phyloP scores from a whole-genome alignment of 2,797 vertebrate species.

The Gila robusta region DNA sequence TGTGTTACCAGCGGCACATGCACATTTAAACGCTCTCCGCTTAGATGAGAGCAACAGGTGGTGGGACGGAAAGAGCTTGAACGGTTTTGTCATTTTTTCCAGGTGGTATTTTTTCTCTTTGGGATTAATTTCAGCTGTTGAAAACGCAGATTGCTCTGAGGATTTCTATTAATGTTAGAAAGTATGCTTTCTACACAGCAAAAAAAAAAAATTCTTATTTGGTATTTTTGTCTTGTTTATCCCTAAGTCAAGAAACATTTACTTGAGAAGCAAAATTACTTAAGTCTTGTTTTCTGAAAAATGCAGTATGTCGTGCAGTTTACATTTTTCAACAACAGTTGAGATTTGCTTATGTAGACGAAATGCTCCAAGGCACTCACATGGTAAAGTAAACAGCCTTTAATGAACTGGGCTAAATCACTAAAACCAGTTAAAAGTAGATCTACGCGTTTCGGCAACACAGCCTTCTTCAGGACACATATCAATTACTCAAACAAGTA shows the following conservation, averaged over 20 bases:
- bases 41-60: slow-evolving; percentile 13
- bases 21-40: not conserved
- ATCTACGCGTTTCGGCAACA: too few relatives aligned
- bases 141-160: not conserved
- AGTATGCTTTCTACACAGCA: not conserved
- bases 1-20: not conserved
- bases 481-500: too few relatives aligned
- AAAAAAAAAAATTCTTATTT: not conserved
- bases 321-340: too few relatives aligned
- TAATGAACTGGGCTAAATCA: too few relatives aligned
- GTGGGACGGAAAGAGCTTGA: not conserved
- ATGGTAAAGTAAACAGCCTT: too few relatives aligned
- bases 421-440: too few relatives aligned
- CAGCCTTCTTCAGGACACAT: too few relatives aligned
- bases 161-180: slow-evolving; percentile 1
- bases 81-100: slow-evolving; percentile 7
- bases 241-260: not conserved
- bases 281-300: too few relatives aligned
- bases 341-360: too few relatives aligned
- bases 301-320: too few relatives aligned
- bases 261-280: too few relatives aligned
- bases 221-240: not conserved
- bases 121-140: slow-evolving; percentile 4
- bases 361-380: too few relatives aligned
- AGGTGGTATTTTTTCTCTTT: not conserved